Evolutionary conservation across 2,888 invertebrate genomes (phyloP).

Genomic region (Scrobipalpa costella): DNA sequence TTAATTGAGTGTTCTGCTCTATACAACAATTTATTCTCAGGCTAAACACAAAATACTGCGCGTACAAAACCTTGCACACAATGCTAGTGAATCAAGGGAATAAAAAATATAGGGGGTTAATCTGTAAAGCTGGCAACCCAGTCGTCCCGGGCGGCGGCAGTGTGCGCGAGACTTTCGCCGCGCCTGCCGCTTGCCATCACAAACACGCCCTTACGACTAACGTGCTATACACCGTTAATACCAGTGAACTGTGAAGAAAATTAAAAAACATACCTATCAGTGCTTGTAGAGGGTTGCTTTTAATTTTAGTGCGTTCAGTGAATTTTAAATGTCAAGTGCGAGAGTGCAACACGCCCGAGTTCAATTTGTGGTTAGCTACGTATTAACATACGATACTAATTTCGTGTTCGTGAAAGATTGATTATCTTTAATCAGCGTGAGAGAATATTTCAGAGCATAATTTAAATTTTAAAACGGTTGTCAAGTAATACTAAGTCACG

Average conservation of each 20-base stretch:
- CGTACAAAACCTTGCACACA: neutral
- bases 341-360: neutral
- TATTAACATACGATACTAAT: neutral
- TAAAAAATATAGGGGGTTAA: neutral
- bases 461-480: neutral
- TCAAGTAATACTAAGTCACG: neutral
- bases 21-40: too few species aligned
- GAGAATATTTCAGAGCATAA: neutral
- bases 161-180: constrained; percentile 70
- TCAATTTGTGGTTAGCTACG: neutral
- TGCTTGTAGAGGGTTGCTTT: constrained; percentile 8
- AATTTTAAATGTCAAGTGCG: neutral
- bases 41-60: neutral
- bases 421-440: too few species aligned
- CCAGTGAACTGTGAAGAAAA: constrained; percentile 33
- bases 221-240: constrained; percentile 36
- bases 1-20: too few species aligned
- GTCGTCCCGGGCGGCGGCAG: constrained; percentile 73
- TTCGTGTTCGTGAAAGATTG: neutral
- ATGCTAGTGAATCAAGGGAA: neutral
- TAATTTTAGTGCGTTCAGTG: neutral
- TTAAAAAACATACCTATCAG: neutral
- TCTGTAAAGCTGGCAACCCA: constrained; percentile 55
- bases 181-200: constrained; percentile 59
- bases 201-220: constrained; percentile 45